Conservation (phyloP, 2,888 invertebrate genomes). For the Arctia plantaginis region DNA sequence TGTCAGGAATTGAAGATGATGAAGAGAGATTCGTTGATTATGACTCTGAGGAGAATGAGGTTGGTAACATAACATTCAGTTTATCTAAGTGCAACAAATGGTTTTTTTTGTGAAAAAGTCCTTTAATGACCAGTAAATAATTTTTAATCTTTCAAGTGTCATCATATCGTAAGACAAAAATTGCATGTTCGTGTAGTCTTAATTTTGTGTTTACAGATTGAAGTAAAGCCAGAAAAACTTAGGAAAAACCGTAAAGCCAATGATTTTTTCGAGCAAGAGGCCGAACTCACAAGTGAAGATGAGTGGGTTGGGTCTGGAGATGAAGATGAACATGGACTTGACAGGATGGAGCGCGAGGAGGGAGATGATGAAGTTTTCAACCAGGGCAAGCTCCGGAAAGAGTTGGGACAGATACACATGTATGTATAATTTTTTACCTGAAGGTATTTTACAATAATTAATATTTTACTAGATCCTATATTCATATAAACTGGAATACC, state of each 20-base stretch:
- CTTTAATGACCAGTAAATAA: too few species aligned
- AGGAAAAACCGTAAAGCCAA: slow-evolving; percentile 83
- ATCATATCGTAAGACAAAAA: too few species aligned
- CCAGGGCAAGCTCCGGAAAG: slow-evolving; percentile 90
- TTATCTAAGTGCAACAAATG: too few species aligned
- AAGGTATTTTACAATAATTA: too few species aligned
- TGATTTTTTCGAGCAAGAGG: slow-evolving; percentile 95
- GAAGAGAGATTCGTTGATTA: slow-evolving; percentile 88
- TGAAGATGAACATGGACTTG: slow-evolving; percentile 93
- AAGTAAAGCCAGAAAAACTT: slow-evolving; percentile 61
- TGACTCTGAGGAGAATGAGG: slow-evolving; percentile 95
- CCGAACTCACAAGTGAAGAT: slow-evolving; percentile 94
- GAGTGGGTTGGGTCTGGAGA: slow-evolving; percentile 94
- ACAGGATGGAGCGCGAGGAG: slow-evolving; percentile 93
- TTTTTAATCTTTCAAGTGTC: too few species aligned
- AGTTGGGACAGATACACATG: slow-evolving; percentile 95
- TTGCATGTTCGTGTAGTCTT: too few species aligned
- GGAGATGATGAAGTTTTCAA: slow-evolving; percentile 95
- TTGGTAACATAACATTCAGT: slow-evolving; percentile 35
- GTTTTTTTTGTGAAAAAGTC: background rate
- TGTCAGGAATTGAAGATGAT: slow-evolving; percentile 65
- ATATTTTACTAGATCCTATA: too few species aligned
- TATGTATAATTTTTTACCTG: slow-evolving; percentile 72
- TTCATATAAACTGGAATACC: too few species aligned
- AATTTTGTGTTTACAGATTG: slow-evolving; percentile 61